These are phyloP conservation scores for Notospermus geniculatus DNA, from an alignment of 1,140 invertebrate species.

Conservation along the genomic window DNA sequence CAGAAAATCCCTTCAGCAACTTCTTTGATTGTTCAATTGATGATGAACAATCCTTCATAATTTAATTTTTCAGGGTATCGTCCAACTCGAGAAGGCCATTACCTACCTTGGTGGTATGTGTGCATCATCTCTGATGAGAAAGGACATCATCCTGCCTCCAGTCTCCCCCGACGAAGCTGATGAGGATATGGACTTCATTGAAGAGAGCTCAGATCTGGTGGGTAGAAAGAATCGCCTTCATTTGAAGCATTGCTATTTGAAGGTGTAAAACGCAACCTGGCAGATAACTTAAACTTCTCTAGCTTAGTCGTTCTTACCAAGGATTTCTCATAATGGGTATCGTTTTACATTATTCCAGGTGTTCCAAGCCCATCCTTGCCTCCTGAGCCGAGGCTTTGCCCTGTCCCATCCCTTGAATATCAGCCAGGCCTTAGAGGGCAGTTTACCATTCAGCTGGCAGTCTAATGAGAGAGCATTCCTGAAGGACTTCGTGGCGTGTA, in stretches of 20 bases:
- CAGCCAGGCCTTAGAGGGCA: constrained; percentile 84
- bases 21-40: constrained; percentile 12
- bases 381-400: constrained; percentile 88
- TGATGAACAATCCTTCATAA: constrained; percentile 14
- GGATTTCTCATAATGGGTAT: no score
- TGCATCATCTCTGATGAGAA: constrained; percentile 82
- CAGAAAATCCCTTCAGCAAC: constrained; percentile 13
- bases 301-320: no score
- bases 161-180: constrained; percentile 47
- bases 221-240: constrained; percentile 8
- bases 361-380: constrained; percentile 68
- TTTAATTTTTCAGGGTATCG: constrained; percentile 59
- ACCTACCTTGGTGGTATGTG: constrained; percentile 88
- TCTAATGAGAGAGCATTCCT: constrained; percentile 93
- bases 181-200: not conserved
- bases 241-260: no score
- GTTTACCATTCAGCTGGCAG: constrained; percentile 73
- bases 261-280: no score
- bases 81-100: constrained; percentile 84
- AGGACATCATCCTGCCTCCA: constrained; percentile 73
- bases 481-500: constrained; percentile 85
- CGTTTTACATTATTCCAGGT: constrained; percentile 57
- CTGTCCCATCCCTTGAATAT: constrained; percentile 81
- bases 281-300: no score
- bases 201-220: not conserved